Evolutionary conservation across 2,113 vertebrate species (phyloP).

Genomic region (Rhinoptilus africanus): DNA sequence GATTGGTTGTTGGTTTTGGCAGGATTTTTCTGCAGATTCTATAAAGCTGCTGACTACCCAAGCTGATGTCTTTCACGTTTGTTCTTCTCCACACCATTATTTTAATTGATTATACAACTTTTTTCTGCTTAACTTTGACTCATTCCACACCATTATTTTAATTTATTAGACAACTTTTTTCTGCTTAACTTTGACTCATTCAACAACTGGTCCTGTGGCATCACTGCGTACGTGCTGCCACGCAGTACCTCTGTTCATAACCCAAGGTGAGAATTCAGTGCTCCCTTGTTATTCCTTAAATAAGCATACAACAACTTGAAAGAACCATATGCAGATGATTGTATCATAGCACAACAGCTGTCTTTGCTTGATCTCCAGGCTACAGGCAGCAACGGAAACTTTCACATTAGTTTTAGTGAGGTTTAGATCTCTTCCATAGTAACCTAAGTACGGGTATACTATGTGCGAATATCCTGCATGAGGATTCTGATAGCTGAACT

Average conservation of each 20-base stretch:
- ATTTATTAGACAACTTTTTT: not conserved
- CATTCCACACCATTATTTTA: not conserved
- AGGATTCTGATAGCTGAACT: not conserved
- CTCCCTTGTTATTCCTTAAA: not conserved
- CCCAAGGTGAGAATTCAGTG: not conserved
- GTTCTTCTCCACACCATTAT: not conserved
- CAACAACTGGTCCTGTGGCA: not conserved
- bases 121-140: too few relatives aligned
- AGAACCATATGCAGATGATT: not conserved
- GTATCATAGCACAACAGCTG: not conserved
- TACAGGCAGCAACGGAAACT: not conserved
- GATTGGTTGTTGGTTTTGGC: not conserved
- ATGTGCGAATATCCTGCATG: rapidly evolving
- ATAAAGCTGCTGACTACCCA: not conserved
- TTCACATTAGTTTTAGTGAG: not conserved
- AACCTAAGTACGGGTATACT: not conserved
- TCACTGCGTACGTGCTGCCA: not conserved
- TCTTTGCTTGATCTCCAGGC: not conserved
- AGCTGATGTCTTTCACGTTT: not conserved
- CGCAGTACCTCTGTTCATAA: not conserved
- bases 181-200: too few relatives aligned
- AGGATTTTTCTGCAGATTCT: not conserved
- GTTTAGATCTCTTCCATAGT: not conserved
- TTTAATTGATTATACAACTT: not conserved
- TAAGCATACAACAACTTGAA: not conserved